phyloP scores from a whole-genome alignment of 2,888 invertebrate species.

The Dione juno region DNA sequence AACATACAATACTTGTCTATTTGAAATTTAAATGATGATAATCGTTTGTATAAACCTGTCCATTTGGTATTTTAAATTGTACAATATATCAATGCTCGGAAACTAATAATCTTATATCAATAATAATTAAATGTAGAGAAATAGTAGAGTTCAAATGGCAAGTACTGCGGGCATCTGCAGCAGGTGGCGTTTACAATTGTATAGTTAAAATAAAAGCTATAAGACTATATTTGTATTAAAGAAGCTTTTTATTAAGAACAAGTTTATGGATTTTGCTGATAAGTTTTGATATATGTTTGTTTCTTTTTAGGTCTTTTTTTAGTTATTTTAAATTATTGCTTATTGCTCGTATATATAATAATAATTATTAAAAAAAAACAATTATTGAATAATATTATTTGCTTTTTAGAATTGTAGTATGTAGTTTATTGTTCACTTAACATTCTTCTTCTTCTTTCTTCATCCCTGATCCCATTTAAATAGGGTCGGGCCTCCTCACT shows the following conservation, averaged over 20 bases:
- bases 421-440: too few relatives aligned
- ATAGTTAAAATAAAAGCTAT: constrained; percentile 15
- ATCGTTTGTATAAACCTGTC: constrained; percentile 7
- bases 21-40: constrained; percentile 8
- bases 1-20: background rate
- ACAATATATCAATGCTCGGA: constrained; percentile 28
- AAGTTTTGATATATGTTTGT: constrained; percentile 14
- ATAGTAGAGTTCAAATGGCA: constrained; percentile 32
- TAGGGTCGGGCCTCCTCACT: too few relatives aligned
- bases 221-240: background rate
- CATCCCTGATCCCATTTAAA: too few relatives aligned
- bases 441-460: too few relatives aligned
- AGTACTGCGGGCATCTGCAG: constrained; percentile 31
- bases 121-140: constrained; percentile 31
- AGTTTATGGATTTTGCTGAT: constrained; percentile 20
- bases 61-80: constrained; percentile 26
- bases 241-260: constrained; percentile 8
- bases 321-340: too few relatives aligned
- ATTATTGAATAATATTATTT: too few relatives aligned
- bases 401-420: too few relatives aligned
- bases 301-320: background rate
- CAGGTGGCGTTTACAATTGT: constrained; percentile 21
- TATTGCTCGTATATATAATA: too few relatives aligned
- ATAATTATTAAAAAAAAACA: too few relatives aligned
- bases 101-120: constrained; percentile 34